These are phyloP conservation scores for Platyura marginata DNA, from an alignment of 1,140 invertebrate genomes.

Conservation along the genomic window DNA sequence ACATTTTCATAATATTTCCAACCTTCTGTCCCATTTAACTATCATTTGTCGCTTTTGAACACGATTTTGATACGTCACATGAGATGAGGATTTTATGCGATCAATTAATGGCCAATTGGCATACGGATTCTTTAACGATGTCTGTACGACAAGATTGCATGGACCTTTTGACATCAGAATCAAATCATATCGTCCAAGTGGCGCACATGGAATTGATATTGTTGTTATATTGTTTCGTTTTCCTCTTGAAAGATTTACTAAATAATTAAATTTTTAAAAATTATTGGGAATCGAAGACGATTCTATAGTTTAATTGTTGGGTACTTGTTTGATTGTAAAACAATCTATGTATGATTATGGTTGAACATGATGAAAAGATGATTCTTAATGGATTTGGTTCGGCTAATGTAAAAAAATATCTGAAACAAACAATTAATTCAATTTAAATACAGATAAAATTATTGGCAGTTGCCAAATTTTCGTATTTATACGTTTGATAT, in stretches of 20 bases:
- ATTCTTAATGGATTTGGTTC: not conserved
- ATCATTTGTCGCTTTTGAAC: constrained; percentile 21
- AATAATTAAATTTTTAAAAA: not conserved
- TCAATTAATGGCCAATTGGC: constrained; percentile 17
- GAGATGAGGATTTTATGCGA: constrained; percentile 14
- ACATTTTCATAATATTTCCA: constrained; percentile 2
- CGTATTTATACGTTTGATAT: no score
- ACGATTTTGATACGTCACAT: constrained; percentile 19
- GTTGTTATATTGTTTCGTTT: not conserved
- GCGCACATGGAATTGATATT: constrained; percentile 17
- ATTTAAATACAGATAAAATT: no score
- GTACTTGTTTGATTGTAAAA: not conserved
- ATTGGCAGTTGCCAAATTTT: no score
- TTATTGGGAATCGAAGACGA: not conserved
- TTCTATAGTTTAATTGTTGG: not conserved
- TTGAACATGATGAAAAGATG: not conserved
- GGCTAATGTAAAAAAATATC: not conserved
- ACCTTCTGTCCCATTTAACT: constrained; percentile 23
- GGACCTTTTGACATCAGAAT: constrained; percentile 15
- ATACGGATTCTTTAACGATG: constrained; percentile 16
- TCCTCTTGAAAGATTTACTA: not conserved
- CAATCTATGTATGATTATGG: not conserved
- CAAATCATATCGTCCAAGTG: constrained; percentile 19
- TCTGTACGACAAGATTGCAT: constrained; percentile 17
- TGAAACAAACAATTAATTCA: no score